phyloP scores from a whole-genome alignment of 1,140 invertebrate genomes.

The Heliothis subflexa region DNA sequence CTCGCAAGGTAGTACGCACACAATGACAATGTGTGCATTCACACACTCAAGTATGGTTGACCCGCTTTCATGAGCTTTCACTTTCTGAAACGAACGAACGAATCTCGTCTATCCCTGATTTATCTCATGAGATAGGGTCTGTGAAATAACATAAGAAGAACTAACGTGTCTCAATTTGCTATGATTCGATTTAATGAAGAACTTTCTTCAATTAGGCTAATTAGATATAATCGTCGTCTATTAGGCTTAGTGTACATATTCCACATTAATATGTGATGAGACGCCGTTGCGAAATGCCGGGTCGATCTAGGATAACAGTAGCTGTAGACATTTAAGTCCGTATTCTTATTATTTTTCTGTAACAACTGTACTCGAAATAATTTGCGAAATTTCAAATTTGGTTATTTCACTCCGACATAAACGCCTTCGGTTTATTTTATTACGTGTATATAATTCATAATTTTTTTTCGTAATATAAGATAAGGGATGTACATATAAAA shows the following conservation, averaged over 20 bases:
- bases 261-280: slow-evolving; percentile 25
- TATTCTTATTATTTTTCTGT: background rate
- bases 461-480: background rate
- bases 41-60: too few relatives aligned
- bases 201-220: background rate
- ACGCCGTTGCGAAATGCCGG: background rate
- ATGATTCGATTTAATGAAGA: background rate
- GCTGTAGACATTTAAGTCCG: background rate
- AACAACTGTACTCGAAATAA: background rate
- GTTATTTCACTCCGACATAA: background rate
- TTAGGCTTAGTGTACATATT: slow-evolving; percentile 6
- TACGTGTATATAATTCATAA: too few relatives aligned
- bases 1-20: too few relatives aligned
- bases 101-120: slow-evolving; percentile 39
- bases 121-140: slow-evolving; percentile 46
- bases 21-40: too few relatives aligned
- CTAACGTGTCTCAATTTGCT: background rate
- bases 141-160: background rate
- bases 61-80: background rate
- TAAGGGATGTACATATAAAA: slow-evolving; percentile 19
- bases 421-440: background rate
- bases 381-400: background rate
- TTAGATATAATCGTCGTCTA: slow-evolving; percentile 7
- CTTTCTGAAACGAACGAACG: background rate
- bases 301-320: background rate